These are phyloP conservation scores for Caenorhabditis panamensis DNA, from an alignment of 2,888 invertebrate genomes.

Conservation along the genomic window DNA sequence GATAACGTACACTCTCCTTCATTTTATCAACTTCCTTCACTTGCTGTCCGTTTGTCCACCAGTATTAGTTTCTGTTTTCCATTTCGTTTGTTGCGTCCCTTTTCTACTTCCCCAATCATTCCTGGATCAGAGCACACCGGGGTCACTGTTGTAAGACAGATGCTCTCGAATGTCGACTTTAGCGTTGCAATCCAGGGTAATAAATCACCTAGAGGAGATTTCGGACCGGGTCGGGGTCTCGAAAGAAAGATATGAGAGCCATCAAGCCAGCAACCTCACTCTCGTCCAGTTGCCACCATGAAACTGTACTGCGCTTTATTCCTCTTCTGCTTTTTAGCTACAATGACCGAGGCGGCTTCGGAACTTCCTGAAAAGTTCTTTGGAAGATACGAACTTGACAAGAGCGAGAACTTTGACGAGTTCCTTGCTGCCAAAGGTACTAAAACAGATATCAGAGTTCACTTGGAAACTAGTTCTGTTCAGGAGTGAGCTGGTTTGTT, in stretches of 20 bases:
- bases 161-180: constrained; percentile 24
- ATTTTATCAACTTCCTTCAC: constrained; percentile 21
- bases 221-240: not conserved
- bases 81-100: not conserved
- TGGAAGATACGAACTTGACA: constrained; percentile 76
- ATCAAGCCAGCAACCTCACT: constrained; percentile 4
- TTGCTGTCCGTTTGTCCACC: not conserved
- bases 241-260: constrained; percentile 30
- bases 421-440: constrained; percentile 78
- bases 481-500: constrained; percentile 72
- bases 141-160: constrained; percentile 44
- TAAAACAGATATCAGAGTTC: not conserved
- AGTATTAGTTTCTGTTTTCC: not conserved
- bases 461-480: not conserved
- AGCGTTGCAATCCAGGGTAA: constrained; percentile 23
- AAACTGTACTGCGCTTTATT: constrained; percentile 35
- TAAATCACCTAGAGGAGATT: constrained; percentile 37
- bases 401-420: constrained; percentile 80
- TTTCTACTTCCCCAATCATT: not conserved
- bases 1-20: constrained; percentile 31
- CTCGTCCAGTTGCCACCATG: not conserved
- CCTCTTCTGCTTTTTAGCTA: constrained; percentile 46
- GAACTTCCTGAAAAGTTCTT: constrained; percentile 77
- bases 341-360: constrained; percentile 45
- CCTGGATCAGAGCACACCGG: constrained; percentile 25